phyloP scores from a whole-genome alignment of 2,888 invertebrate species.

The Orgyia antiqua region DNA sequence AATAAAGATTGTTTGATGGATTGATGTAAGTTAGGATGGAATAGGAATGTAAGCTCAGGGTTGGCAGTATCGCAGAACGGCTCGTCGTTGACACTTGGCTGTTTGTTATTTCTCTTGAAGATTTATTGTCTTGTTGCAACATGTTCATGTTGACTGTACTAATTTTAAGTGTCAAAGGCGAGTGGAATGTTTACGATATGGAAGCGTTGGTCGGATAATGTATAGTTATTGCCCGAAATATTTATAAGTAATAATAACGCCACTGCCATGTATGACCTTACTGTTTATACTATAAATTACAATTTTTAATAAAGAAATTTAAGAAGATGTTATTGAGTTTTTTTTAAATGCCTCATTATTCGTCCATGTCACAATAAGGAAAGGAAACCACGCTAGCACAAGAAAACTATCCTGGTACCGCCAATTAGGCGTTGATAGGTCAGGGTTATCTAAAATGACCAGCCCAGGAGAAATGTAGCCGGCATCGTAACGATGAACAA shows the following conservation, averaged over 20 bases:
- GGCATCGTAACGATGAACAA: too few species aligned
- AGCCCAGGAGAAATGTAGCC: too few species aligned
- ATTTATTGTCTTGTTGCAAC: slow-evolving; percentile 54
- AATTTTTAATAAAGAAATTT: slow-evolving; percentile 69
- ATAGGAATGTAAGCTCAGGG: slow-evolving; percentile 45
- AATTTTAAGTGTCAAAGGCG: slow-evolving; percentile 39
- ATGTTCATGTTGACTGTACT: slow-evolving; percentile 62
- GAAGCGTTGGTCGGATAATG: slow-evolving; percentile 47
- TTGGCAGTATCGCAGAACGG: slow-evolving; percentile 44
- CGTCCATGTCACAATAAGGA: too few species aligned
- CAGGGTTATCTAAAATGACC: too few species aligned
- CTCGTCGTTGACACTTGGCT: slow-evolving; percentile 38
- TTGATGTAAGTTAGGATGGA: slow-evolving; percentile 48
- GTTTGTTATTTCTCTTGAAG: slow-evolving; percentile 58
- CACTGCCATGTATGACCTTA: slow-evolving; percentile 78
- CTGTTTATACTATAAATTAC: slow-evolving; percentile 74
- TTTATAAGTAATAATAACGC: slow-evolving; percentile 68
- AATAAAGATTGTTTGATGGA: slow-evolving; percentile 47
- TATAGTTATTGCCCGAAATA: slow-evolving; percentile 58
- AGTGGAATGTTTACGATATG: slow-evolving; percentile 26
- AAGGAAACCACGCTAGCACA: too few species aligned
- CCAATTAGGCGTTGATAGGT: too few species aligned
- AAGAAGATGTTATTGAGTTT: slow-evolving; percentile 30
- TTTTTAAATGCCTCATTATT: slow-evolving; percentile 9
- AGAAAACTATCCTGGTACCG: too few species aligned